A percentile compares a stretch with the other conserved stretches of the same genome.
Evolutionary conservation across 30 jellyfish, hydroid and myxozoan species (phyloP).

Genomic region (Rhopilema esculentum): DNA sequence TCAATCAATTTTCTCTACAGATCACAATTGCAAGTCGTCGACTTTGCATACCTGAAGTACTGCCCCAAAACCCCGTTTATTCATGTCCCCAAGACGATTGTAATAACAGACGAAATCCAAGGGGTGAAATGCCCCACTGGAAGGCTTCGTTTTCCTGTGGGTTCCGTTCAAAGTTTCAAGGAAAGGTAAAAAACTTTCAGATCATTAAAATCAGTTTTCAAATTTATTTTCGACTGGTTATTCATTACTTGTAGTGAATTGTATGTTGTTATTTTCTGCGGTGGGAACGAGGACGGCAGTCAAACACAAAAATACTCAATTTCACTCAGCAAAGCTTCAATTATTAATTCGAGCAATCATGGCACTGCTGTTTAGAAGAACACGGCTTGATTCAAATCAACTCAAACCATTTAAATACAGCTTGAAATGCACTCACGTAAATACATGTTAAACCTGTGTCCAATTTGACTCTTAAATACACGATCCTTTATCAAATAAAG

Average conservation of each 20-base stretch:
- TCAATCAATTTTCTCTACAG: not conserved
- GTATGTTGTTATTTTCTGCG: no score
- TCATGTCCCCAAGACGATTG: not conserved
- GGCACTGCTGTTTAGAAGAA: no score
- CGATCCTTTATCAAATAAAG: no score
- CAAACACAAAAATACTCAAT: no score
- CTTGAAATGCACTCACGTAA: no score
- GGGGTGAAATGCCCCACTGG: conserved; percentile 48
- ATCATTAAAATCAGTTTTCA: not conserved
- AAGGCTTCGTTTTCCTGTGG: conserved; percentile 45
- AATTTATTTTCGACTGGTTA: not conserved
- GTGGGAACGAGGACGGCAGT: no score
- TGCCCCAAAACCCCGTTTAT: not conserved
- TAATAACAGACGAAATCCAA: conserved; percentile 32
- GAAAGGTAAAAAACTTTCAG: not conserved
- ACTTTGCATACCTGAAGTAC: not conserved
- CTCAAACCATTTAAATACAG: no score
- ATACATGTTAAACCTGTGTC: no score
- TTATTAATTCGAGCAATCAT: no score
- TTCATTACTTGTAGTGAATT: not conserved
- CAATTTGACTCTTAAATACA: no score
- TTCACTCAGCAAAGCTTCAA: no score
- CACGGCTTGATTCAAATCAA: no score
- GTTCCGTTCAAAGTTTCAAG: conserved; percentile 17
- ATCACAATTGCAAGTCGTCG: not conserved